A percentile compares a stretch with the other conserved stretches of the same genome.
Conservation (phyloP, 2,797 vertebrate species). For the Peromyscus melanophrys region DNA sequence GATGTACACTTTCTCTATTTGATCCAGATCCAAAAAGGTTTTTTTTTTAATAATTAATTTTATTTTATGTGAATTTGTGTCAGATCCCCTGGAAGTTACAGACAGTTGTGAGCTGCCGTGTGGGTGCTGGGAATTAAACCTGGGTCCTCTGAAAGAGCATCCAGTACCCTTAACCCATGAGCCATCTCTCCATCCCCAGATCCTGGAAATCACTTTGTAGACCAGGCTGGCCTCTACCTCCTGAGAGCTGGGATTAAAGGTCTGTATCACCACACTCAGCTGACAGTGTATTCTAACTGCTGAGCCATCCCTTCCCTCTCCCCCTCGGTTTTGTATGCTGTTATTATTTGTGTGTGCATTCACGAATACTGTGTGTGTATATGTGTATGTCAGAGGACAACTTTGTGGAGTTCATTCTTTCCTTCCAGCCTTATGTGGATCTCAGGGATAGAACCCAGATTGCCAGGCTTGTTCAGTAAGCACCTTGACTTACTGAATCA, state of each 20-base stretch:
- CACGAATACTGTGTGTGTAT: neutral
- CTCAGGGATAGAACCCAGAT: neutral
- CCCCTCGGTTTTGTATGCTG: neutral
- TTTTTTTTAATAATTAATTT: neutral
- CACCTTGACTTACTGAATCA: neutral
- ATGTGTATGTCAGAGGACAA: neutral
- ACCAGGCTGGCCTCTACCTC: neutral
- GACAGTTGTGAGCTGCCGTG: neutral
- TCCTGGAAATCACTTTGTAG: neutral
- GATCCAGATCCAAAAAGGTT: neutral
- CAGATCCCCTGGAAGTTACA: neutral
- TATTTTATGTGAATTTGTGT: neutral
- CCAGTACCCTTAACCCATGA: neutral
- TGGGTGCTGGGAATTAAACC: neutral
- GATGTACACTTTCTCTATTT: neutral
- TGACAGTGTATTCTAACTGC: neutral
- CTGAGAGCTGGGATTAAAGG: neutral
- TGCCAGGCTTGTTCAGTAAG: neutral
- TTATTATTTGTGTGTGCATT: neutral
- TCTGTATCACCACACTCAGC: neutral
- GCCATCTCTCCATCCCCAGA: neutral
- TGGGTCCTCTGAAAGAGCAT: neutral
- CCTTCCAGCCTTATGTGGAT: neutral
- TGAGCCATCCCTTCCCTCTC: neutral
- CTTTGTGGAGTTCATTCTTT: neutral